Percentiles rank a stretch among this genome's conserved stretches.
phyloP scores from a whole-genome alignment of 2,888 invertebrate genomes.

The Muscina levida region DNA sequence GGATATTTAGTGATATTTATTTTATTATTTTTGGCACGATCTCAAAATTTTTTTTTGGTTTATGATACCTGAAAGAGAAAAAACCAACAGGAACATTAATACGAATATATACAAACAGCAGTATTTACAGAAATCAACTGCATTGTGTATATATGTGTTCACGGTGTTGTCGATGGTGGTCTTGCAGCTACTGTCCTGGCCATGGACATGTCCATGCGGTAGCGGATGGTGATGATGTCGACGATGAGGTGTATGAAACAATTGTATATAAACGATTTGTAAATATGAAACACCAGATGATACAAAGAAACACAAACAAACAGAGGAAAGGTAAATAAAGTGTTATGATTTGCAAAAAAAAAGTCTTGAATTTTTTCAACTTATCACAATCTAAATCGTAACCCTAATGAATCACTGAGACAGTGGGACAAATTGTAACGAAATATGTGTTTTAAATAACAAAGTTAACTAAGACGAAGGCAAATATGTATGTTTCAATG shows the following conservation, averaged over 20 bases:
- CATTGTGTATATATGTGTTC: constrained; percentile 2
- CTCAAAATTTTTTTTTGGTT: constrained; percentile 39
- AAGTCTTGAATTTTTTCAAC: neutral
- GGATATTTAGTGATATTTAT: constrained; percentile 45
- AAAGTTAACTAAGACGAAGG: too few relatives aligned
- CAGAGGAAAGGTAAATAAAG: neutral
- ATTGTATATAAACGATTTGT: neutral
- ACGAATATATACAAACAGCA: too few relatives aligned
- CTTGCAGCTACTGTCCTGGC: neutral
- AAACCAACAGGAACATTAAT: neutral
- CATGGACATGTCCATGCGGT: too few relatives aligned
- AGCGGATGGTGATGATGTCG: neutral
- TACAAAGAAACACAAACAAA: neutral
- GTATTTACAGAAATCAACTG: constrained; percentile 5
- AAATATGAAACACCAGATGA: neutral
- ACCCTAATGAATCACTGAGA: constrained; percentile 16
- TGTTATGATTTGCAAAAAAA: neutral
- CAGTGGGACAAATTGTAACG: neutral
- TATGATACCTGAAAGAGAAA: constrained; percentile 12
- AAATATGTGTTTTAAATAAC: too few relatives aligned
- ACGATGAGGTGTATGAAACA: neutral
- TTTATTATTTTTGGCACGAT: constrained; percentile 65
- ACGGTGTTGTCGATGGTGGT: neutral
- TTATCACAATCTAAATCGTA: too few relatives aligned
- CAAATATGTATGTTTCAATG: too few relatives aligned